Conservation (phyloP, 2,797 vertebrate genomes). For the Apogon talboti region DNA sequence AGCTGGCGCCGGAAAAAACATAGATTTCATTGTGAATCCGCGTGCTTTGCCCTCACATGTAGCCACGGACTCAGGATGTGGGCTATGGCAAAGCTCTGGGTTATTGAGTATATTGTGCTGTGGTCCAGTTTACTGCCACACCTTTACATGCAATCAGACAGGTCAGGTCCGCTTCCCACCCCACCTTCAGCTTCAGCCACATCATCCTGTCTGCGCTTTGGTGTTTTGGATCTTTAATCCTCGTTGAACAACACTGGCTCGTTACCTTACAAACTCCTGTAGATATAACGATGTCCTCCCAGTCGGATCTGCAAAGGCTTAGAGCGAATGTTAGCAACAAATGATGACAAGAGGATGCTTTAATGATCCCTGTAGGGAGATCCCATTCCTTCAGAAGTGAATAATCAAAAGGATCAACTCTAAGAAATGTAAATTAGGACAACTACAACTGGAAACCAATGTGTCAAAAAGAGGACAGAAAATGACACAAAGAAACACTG, state of each 20-base stretch:
- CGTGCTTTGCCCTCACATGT: conserved; percentile 78
- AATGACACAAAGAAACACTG: background rate
- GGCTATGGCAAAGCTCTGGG: conserved; percentile 37
- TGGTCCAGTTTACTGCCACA: conserved; percentile 51
- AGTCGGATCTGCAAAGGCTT: background rate
- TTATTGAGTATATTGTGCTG: conserved; percentile 49
- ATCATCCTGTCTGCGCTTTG: conserved; percentile 5
- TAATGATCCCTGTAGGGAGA: conserved; percentile 12
- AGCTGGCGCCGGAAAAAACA: conserved; percentile 51
- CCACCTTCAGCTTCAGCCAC: background rate
- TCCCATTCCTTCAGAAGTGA: background rate
- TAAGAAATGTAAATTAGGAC: background rate
- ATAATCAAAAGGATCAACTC: background rate
- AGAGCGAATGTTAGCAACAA: conserved; percentile 1
- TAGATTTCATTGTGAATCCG: conserved; percentile 56
- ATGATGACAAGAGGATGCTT: background rate
- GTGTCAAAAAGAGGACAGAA: background rate
- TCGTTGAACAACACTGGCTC: conserved; percentile 1
- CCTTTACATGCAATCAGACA: conserved; percentile 42
- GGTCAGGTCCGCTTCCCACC: conserved; percentile 7
- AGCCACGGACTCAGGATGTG: conserved; percentile 34
- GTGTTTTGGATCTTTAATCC: conserved; percentile 1
- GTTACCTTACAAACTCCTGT: conserved; percentile 3
- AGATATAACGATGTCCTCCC: background rate
- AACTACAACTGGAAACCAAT: background rate